These are phyloP conservation scores for Rhynchophorus ferrugineus DNA, from an alignment of 1,140 invertebrate species.

Conservation along the genomic window DNA sequence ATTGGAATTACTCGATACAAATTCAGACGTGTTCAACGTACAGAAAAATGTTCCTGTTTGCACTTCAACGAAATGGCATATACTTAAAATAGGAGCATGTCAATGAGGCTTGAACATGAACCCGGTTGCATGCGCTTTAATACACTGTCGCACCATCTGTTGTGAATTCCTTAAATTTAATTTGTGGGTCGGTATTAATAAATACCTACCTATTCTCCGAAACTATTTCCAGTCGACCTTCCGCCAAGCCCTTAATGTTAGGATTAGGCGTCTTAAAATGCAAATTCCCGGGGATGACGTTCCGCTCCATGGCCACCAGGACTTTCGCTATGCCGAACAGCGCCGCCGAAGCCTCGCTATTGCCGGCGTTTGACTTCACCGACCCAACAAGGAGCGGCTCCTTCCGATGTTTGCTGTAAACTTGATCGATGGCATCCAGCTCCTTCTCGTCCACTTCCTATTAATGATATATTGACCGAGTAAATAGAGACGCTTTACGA, in stretches of 20 bases:
- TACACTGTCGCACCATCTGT: no score
- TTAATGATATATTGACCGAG: neutral
- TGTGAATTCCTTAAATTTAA: no score
- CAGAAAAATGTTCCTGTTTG: no score
- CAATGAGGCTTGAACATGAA: no score
- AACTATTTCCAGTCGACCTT: constrained; percentile 57
- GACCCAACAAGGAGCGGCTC: constrained; percentile 64
- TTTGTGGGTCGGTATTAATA: no score
- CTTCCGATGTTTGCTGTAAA: constrained; percentile 45
- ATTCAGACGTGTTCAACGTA: no score
- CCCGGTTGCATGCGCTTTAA: no score
- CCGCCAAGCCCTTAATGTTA: constrained; percentile 56
- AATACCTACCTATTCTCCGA: constrained; percentile 46
- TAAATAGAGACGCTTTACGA: neutral
- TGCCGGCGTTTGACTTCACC: constrained; percentile 71
- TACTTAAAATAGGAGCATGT: no score
- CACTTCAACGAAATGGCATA: no score
- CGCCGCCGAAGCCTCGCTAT: constrained; percentile 61
- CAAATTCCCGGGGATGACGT: constrained; percentile 63
- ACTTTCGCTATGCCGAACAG: constrained; percentile 44
- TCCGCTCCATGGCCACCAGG: constrained; percentile 62
- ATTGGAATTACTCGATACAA: no score
- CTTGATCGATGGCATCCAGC: constrained; percentile 46
- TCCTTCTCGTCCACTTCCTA: constrained; percentile 35
- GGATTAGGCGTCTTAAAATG: constrained; percentile 60